Base-by-base conservation (phyloP, 2,888 invertebrate species). In the Diplolepis rosae region DNA sequence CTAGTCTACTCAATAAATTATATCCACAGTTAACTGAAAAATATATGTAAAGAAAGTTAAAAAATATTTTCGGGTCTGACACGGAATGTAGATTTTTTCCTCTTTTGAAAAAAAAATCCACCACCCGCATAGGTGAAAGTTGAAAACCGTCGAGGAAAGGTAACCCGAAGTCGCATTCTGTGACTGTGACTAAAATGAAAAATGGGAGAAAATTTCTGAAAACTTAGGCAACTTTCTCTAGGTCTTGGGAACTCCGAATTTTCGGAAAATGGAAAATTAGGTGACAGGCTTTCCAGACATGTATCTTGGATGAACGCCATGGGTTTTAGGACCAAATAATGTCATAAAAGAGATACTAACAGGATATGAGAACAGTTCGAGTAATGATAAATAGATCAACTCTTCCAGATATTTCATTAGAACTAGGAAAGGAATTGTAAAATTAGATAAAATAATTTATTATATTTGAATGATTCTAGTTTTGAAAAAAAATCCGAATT, bases 131-230 rank as follows among this genome's bases (percentile, higher is more conserved):
- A 27, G 67, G 75, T 68, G 56, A 75, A 75, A 76, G 72, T 61
- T 27, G n/a, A 51, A 52, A 66, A 66, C 3, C 45, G 15, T 52
- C 7, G 50, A 45, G 61, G 15, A 11, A 32, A 52, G 52, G 35
- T 66, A 35, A 52, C 28, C 52, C 9, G 32, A 30, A 32, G 54
- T 30, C 6, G 32, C 54, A 61, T 22, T n/a, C 45, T 65, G 24
- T 32, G 15, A 75, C 78, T 81, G 82, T 82, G 82, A 82, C 83
- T 66, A 81, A 84, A 81, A 80, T 83, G 85, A 83, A 84, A 84
- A 84, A 84, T 80, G 80, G 78, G 81, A 79, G 83, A 83, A 81
- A 84, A 80, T 82, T 79, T 79, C 52, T 50, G 76, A 76, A 79
- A 81, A 79, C 39, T 5, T 39, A 1, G n/a, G 3, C 35, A 61